phyloP scores from a whole-genome alignment of 2,888 invertebrate genomes.

The Agrochola circellaris region DNA sequence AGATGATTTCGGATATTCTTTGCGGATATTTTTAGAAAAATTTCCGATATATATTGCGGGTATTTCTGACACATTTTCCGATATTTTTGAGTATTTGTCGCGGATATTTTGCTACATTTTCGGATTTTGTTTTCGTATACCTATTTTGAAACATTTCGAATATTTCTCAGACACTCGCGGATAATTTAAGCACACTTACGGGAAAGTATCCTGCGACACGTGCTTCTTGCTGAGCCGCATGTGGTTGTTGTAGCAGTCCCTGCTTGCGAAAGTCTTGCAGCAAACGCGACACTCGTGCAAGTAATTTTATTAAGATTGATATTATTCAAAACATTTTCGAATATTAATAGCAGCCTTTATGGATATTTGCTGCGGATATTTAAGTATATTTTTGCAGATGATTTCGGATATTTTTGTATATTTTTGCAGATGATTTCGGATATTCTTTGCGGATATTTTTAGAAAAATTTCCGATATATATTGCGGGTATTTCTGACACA shows the following conservation, averaged over 20 bases:
- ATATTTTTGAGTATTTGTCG: not conserved
- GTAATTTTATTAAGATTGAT: constrained; percentile 19
- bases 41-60: too few relatives aligned
- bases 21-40: too few relatives aligned
- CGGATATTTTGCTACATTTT: too few relatives aligned
- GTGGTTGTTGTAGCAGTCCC: constrained; percentile 86
- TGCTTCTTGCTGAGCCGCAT: constrained; percentile 85
- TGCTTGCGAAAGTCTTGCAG: constrained; percentile 82
- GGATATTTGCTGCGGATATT: too few relatives aligned
- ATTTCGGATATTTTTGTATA: not conserved
- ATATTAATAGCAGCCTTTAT: too few relatives aligned
- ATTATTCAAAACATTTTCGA: not conserved
- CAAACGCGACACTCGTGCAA: constrained; percentile 82
- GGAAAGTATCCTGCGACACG: constrained; percentile 79
- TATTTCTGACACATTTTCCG: not conserved
- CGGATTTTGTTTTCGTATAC: too few relatives aligned
- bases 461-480: not conserved
- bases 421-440: too few relatives aligned
- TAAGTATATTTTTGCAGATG: too few relatives aligned
- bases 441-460: too few relatives aligned
- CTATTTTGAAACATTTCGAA: too few relatives aligned
- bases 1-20: too few relatives aligned
- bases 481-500: not conserved
- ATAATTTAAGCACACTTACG: constrained; percentile 72
- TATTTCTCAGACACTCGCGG: not conserved